Conservation (phyloP, 2,888 invertebrate species). For the Scaptomyza reducta region DNA sequence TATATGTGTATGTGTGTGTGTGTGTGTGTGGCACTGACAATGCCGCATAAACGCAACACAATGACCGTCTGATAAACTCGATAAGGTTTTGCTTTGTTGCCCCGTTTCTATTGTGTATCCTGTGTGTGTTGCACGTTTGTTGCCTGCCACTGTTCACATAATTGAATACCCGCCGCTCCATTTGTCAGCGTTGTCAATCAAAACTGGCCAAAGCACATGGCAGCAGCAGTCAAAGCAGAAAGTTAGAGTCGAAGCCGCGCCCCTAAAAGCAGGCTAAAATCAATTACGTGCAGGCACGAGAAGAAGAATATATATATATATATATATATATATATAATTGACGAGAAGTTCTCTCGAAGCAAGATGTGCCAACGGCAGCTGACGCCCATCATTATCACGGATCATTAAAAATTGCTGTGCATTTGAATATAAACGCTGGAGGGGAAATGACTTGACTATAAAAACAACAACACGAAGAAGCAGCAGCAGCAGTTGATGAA, state of each 20-base stretch:
- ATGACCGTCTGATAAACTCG: conserved; percentile 64
- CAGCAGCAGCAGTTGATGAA: conserved; percentile 5
- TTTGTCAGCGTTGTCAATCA: conserved; percentile 77
- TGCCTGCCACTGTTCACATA: conserved; percentile 49
- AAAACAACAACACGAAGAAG: conserved; percentile 13
- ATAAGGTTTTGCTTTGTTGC: conserved; percentile 48
- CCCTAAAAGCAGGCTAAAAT: conserved; percentile 52
- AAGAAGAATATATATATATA: not conserved
- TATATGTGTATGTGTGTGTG: conserved; percentile 4
- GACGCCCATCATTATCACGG: conserved; percentile 78
- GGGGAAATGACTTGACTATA: conserved; percentile 48
- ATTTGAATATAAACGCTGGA: conserved; percentile 51
- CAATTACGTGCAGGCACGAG: conserved; percentile 55
- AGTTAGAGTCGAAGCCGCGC: conserved; percentile 17
- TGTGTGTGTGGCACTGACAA: conserved; percentile 47
- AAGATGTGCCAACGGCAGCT: conserved; percentile 53
- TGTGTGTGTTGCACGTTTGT: conserved; percentile 26
- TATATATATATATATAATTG: not conserved
- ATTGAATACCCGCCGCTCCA: conserved; percentile 67
- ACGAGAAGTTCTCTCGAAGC: conserved; percentile 15
- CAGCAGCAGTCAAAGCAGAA: conserved; percentile 6
- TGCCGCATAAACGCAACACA: conserved; percentile 58
- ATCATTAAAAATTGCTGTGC: conserved; percentile 78
- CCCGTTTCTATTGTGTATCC: not conserved
- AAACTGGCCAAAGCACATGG: conserved; percentile 42